These are phyloP conservation scores for Matsumurasca onukii DNA, from an alignment of 1,140 invertebrate genomes.

Conservation along the genomic window DNA sequence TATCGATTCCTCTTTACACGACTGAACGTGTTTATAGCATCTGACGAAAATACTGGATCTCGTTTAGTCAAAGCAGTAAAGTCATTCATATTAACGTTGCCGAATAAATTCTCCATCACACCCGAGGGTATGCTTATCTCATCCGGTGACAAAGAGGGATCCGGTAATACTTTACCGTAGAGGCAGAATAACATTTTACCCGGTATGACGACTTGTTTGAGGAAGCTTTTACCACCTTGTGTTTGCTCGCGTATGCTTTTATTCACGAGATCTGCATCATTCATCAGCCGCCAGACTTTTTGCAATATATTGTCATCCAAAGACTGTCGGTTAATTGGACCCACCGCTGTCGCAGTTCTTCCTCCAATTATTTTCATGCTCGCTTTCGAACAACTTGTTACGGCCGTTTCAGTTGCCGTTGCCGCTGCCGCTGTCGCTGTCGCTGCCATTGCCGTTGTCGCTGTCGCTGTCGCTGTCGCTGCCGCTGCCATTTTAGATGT, in stretches of 20 bases:
- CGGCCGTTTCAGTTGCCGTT: no score
- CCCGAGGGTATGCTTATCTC: neutral
- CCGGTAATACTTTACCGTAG: slow-evolving; percentile 14
- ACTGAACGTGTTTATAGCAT: slow-evolving; percentile 10
- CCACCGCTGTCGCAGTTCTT: no score
- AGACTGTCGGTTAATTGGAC: no score
- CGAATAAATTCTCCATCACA: slow-evolving; percentile 8
- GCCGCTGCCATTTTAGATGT: no score
- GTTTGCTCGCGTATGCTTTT: slow-evolving; percentile 16
- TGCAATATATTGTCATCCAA: slow-evolving; percentile 1
- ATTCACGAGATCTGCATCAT: slow-evolving; percentile 4
- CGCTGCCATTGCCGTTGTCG: no score
- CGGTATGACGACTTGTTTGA: slow-evolving; percentile 11
- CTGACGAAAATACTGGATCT: slow-evolving; percentile 7
- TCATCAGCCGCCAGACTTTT: neutral
- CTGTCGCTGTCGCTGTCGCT: no score
- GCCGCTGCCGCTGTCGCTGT: no score
- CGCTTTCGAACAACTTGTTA: no score
- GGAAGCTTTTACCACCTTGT: slow-evolving; percentile 16
- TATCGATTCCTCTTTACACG: neutral
- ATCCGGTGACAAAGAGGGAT: neutral
- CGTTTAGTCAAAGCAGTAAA: neutral
- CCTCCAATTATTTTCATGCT: no score
- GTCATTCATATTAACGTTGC: neutral
- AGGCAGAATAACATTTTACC: slow-evolving; percentile 18